Base-by-base conservation (phyloP, 1,140 invertebrate genomes). In the Eupristina koningsbergeri region DNA sequence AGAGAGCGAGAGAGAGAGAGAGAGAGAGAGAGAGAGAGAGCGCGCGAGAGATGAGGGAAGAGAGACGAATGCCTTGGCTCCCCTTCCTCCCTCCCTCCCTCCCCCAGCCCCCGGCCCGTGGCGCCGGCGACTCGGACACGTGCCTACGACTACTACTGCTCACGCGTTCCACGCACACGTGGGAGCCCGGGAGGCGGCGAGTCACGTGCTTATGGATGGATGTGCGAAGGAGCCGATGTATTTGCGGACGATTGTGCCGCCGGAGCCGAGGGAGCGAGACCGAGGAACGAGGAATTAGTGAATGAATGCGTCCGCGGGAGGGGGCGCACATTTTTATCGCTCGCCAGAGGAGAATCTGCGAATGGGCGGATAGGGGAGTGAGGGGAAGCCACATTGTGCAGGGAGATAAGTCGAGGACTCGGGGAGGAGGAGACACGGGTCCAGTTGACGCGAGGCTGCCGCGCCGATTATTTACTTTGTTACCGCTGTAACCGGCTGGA, bases 1-100 rank as follows among this genome's bases (percentile, higher is more conserved):
- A 86, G n/a, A 84, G 80, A 83, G 53, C 34, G 17, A n/a, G 75
- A 69, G 34, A 50, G 45, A 75, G 26, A 58, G 76, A 6, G 26
- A 78, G n/a, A 19, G 58, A 64, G 22, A 64, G 76, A 41, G 76
- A 45, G 26, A 76, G 58, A 61, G 75, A 63, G 75, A 36, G 61
- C 41, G 41, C 41, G 41, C 41, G 41, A 45, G 6, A n/a, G n/a
- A n/a, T 11, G 41, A 11, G 11, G 41, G 6, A 45, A 76, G 39
- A 58, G 47, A 45, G 53, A 63, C 29, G 78, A 45, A 47, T 80
- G 64, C 78, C 29, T 19, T 17, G 26, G n/a, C 45, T 11, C 41
- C 34, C 29, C 61, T 34, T 13, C 41, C 39, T 31, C 39, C 45
- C 36, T 29, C 36, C 41, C 61, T 47, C 41, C 47, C n/a, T n/a